phyloP scores from a whole-genome alignment of 2,113 vertebrate genomes.

The Polyodon spathula region DNA sequence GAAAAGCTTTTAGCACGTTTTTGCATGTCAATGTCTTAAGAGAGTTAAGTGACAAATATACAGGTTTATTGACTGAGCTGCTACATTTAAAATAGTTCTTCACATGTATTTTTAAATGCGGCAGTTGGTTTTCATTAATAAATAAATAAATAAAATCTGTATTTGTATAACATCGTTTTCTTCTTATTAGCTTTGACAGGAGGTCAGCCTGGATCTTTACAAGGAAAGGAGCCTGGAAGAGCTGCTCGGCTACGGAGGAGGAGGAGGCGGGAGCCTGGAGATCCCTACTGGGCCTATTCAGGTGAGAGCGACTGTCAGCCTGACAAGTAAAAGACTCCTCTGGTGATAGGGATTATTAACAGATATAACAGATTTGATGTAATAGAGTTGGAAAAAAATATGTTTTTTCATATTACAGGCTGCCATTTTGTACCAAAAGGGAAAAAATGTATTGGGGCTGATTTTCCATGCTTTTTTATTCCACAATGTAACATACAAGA shows the following conservation, averaged over 20 bases:
- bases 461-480: no score
- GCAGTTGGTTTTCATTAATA: neutral
- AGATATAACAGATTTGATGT: no score
- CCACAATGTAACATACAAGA: no score
- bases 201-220: constrained; percentile 60
- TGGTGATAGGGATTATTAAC: neutral
- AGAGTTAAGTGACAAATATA: constrained; percentile 5
- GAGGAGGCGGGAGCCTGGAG: constrained; percentile 71
- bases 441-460: no score
- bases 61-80: constrained; percentile 11
- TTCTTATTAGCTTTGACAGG: constrained; percentile 66
- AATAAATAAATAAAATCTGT: neutral
- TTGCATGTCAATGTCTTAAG: neutral
- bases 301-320: constrained; percentile 52
- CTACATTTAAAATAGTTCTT: neutral
- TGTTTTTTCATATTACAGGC: no score
- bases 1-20: neutral
- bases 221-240: constrained; percentile 59
- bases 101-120: neutral
- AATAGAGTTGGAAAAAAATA: no score
- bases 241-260: constrained; percentile 58
- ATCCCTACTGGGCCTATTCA: constrained; percentile 92
- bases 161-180: constrained; percentile 20
- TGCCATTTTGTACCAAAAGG: no score
- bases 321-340: neutral